Evolutionary conservation across 2,797 vertebrate species (phyloP), one percentile per base, ranked within the genome.

Genomic region (Semaprochilodus insignis): DNA sequence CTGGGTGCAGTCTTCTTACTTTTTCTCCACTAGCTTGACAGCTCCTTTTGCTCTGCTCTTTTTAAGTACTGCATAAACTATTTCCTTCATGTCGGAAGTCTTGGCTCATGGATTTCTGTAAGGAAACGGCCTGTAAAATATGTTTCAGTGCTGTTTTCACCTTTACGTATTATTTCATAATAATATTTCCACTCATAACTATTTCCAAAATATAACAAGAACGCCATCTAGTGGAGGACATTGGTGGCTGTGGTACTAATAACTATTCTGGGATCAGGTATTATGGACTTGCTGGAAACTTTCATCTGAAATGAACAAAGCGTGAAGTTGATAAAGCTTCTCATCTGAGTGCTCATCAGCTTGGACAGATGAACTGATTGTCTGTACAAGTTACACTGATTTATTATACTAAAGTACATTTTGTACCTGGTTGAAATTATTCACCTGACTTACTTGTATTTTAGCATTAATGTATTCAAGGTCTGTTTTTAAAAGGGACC

Each of bases 141-240:
- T 15, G 0, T n/a, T 60, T 1, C 7, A 14, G 59, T 23, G 25
- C 11, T 25, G 23, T 62, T 23, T 59, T 40, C 3, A 25, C 8
- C 13, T 25, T 7, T 27, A 3, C 62, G 4, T 15, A 15, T 63
- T n/a, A n/a, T 21, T 19, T 21, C 19, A 59, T 31, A 31, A 31
- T 31, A 52, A 13, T 62, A 4, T 23, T 31, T 27, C 1, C 31
- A 6, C 6, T 16, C 7, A 4, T 3, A 66, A 66, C 65, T 36
- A 40, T 17, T 6, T 7, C 2, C 17, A 36, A 23, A 78, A n/a
- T 65, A 48, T 10, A 74, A 57, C 73, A 78, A 88, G 83, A 78
- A 87, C 90, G 80, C 91, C 92, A 90, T 88, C 93, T 93, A 80
- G 76, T 93, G 93, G 80, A 80, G 69, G 63, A 40, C 11, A 73